A percentile compares a stretch with the other conserved stretches of the same genome.
Evolutionary conservation across 2,797 vertebrate species (phyloP).

Genomic region (Spinibarbus caldwelli): DNA sequence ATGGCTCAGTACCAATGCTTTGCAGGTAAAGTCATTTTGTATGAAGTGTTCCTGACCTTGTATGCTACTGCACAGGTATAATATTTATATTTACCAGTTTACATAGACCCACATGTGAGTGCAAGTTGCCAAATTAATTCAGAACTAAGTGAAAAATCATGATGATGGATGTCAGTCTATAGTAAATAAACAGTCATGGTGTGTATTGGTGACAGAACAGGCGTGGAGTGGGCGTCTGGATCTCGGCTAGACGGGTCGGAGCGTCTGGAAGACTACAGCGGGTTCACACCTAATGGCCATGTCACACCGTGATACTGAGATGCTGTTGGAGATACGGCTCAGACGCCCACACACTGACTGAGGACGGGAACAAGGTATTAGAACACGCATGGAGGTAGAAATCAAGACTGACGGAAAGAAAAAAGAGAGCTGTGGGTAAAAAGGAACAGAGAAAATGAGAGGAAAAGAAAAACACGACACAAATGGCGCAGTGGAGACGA

Average conservation of each 20-base stretch:
- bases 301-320: conserved; percentile 61
- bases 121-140: conserved; percentile 48
- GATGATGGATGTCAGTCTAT: conserved; percentile 61
- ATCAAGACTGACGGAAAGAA: conserved; percentile 13
- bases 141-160: conserved; percentile 42
- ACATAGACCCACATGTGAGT: conserved; percentile 32
- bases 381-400: conserved; percentile 34
- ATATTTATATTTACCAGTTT: conserved; percentile 31
- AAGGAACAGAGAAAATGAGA: conserved; percentile 33
- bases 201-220: conserved; percentile 71
- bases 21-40: background rate
- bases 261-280: conserved; percentile 77
- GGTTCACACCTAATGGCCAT: conserved; percentile 61
- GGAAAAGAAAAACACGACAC: conserved; percentile 6
- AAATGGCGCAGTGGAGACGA: conserved; percentile 8
- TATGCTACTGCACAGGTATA: conserved; percentile 17
- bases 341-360: conserved; percentile 55
- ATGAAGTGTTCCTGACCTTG: background rate
- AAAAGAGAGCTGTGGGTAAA: conserved; percentile 15
- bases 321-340: conserved; percentile 62
- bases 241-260: conserved; percentile 72
- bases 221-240: conserved; percentile 82
- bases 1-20: background rate
- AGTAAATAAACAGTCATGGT: conserved; percentile 71
- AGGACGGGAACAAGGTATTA: conserved; percentile 45